A percentile compares a stretch with the other conserved stretches of the same genome.
These are phyloP conservation scores for Stictonetta naevosa DNA, from an alignment of 2,113 vertebrate species.

Conservation along the genomic window DNA sequence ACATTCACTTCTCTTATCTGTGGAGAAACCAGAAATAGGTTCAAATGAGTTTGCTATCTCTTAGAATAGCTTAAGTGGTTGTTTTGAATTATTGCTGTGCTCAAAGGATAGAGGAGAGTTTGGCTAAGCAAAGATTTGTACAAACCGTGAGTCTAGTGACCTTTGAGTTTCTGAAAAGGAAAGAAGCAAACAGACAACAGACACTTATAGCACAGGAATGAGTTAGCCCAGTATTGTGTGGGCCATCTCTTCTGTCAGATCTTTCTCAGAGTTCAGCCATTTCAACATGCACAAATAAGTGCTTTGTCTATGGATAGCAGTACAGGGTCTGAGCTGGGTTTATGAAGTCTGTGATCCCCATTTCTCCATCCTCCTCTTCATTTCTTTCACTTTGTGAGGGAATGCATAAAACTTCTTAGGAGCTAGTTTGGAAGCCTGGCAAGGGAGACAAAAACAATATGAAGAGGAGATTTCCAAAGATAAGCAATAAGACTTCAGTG, in stretches of 20 bases:
- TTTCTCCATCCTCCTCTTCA: neutral
- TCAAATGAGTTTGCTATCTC: neutral
- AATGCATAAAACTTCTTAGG: fast-evolving
- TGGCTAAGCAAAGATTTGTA: neutral
- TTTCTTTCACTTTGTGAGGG: neutral
- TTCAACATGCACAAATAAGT: neutral
- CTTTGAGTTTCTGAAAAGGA: neutral
- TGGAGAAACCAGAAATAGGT: neutral
- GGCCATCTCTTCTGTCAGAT: neutral
- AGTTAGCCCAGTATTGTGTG: neutral
- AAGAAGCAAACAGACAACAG: neutral
- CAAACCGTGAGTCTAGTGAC: neutral
- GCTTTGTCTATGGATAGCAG: neutral
- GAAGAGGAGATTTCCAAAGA: neutral
- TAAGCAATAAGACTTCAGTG: neutral
- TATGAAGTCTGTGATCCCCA: neutral
- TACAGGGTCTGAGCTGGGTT: neutral
- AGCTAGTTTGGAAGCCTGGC: neutral
- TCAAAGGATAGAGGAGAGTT: neutral
- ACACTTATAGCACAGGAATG: neutral
- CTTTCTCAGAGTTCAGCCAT: neutral
- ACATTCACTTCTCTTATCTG: neutral
- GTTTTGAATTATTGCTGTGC: neutral
- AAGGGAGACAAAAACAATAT: neutral
- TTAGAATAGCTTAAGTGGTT: neutral